These are phyloP conservation scores for Eulacestoma nigropectus DNA, from an alignment of 2,113 vertebrate genomes.

Conservation along the genomic window DNA sequence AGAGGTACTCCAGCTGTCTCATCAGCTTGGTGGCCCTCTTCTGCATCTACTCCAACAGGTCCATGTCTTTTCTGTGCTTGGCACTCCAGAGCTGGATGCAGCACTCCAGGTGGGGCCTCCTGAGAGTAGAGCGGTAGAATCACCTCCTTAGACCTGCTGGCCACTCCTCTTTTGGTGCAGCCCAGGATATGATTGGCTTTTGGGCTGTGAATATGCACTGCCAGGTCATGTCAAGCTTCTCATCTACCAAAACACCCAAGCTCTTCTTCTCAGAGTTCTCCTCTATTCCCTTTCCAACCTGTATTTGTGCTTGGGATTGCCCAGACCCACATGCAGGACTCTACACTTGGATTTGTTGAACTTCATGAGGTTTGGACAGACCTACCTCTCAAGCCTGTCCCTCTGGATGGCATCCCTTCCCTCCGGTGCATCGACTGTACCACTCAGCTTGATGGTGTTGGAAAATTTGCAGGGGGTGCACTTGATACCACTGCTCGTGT, in stretches of 20 bases:
- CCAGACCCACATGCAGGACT: neutral
- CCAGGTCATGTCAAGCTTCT: neutral
- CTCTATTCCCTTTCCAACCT: neutral
- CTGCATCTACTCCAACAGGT: neutral
- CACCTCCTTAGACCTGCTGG: too few species aligned
- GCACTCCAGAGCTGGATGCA: neutral
- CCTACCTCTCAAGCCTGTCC: neutral
- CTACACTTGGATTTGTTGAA: neutral
- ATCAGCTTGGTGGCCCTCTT: neutral
- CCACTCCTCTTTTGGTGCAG: neutral
- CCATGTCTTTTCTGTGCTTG: neutral
- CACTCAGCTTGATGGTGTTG: neutral
- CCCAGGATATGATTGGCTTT: neutral
- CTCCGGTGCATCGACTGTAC: accelerated
- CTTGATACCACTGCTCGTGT: neutral
- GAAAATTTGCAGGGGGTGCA: neutral
- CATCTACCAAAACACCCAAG: neutral
- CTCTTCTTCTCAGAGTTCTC: neutral
- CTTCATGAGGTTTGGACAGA: accelerated
- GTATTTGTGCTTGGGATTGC: neutral
- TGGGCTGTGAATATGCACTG: neutral
- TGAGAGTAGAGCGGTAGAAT: neutral
- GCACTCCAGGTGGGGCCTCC: neutral
- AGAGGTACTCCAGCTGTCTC: neutral
- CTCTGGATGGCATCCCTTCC: neutral